Base-by-base conservation (phyloP, 2,888 invertebrate genomes). In the Leptopilina drosophilae region DNA sequence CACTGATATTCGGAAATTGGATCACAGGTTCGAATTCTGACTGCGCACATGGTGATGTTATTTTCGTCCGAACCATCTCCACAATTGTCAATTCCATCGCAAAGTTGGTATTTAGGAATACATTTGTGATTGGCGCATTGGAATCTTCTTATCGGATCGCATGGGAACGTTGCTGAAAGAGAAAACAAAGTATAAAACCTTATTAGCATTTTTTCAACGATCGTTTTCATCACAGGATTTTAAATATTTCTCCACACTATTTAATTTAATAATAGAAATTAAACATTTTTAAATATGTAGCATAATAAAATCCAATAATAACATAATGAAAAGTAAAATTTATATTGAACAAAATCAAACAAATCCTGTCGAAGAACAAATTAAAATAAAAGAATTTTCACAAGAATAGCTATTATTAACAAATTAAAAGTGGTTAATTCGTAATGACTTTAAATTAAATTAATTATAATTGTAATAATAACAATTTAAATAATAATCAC, bases 11-110 rank as follows among this genome's bases (percentile, higher is more conserved):
- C 97, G 7, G 94, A 93, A 85, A 94, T 94, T 0, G 95, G 93
- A 88, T 97, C 96, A 91, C 97, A 97, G 0, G 96, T 95, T 85
- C 95, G 94, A 76, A 94, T 94, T 82, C 95, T 94, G n/a, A 94
- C 93, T 1, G 96, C 95, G 89, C 98, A 98, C 78, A 97, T 92
- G 0, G 97, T 97, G 94, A 98, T 96, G 92, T 98, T 98, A 92
- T 98, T 98, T 92, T 99, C 98, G 92, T 99, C 99, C 0, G 97
- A 97, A 9, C 97, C 98, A 91, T 98, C 98, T 59, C 97, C 97
- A 92, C 98, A 99, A 92, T 98, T 97, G 91, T 98, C 97, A 20
- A 96, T 94, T 49, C 97, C 96, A 92, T 99, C 98, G 91, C 99
- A 99, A 9, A 97, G 94, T 88, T 97, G 97, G 89, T 96, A 97